Evolutionary conservation across 2,888 invertebrate genomes (phyloP), one percentile per base, ranked within the genome.

Genomic region (Apamea epomidion): DNA sequence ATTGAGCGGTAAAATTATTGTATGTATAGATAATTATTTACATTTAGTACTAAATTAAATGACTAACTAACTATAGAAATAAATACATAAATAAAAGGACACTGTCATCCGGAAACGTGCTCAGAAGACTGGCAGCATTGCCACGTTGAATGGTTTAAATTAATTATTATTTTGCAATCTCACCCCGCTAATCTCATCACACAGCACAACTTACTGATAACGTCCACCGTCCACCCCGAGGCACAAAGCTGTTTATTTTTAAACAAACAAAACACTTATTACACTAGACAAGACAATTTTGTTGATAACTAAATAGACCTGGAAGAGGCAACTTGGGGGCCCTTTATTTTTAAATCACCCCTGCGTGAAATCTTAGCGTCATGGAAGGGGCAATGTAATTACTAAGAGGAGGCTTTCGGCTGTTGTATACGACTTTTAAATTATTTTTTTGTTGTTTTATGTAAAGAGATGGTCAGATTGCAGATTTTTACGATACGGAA

Each of bases 331-430:
- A 76, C 91, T 81, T 67, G 93, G 91, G 93, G 90, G 82, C 79
- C 83, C 82, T 93, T 93, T 87, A 81, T 89, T 92, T 93, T 92
- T 90, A 91, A 91, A 87, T 89, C 88, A 86, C 91, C 89, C 89
- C 84, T 81, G 87, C 89, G 91, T 89, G 87, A 90, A 91, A 92
- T 93, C 86, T 89, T 89, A 76, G 83, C 81, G 87, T 85, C 85
- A 88, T 84, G 87, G 68, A 87, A 83, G 86, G 75, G 85, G 89
- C 84, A 83, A 88, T 84, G 87, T 91, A 92, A 92, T 92, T 92
- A 92, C 86, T 74, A 65, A 69, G 74, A 72, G 75, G 74, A 78
- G 80, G 76, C 72, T 78, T 78, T 78, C 29, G 80, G 70, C 78
- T 48, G 74, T 70, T 75, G 71, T 71, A 79, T 86, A 76, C 71